These are phyloP conservation scores for Dolomedes plantarius DNA, from an alignment of 2,888 invertebrate species.

Conservation along the genomic window DNA sequence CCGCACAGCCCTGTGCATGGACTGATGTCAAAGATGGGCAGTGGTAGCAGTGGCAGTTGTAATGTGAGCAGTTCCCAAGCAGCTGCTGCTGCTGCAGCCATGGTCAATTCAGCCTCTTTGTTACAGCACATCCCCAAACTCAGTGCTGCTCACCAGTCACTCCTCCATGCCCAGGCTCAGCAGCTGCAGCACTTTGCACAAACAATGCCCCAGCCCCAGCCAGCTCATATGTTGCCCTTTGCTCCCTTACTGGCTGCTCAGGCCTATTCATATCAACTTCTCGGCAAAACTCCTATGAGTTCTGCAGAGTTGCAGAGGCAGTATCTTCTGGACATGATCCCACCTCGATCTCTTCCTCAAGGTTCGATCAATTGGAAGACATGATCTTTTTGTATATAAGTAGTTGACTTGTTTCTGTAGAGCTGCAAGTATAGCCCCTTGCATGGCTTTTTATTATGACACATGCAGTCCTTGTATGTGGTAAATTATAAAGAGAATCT, in stretches of 20 bases:
- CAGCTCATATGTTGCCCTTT: slow-evolving; percentile 87
- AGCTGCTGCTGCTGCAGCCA: slow-evolving; percentile 68
- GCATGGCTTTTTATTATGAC: slow-evolving; percentile 54
- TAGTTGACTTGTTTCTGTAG: slow-evolving; percentile 41
- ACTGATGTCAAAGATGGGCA: slow-evolving; percentile 49
- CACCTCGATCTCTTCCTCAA: slow-evolving; percentile 77
- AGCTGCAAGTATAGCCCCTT: slow-evolving; percentile 39
- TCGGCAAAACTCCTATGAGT: slow-evolving; percentile 75
- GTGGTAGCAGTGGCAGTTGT: slow-evolving; percentile 15
- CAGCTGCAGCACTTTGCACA: slow-evolving; percentile 85
- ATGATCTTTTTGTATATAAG: slow-evolving; percentile 69
- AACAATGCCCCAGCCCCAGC: slow-evolving; percentile 83
- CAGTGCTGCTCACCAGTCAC: slow-evolving; percentile 73
- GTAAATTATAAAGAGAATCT: slow-evolving; percentile 56
- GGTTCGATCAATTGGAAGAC: slow-evolving; percentile 73
- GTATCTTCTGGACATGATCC: slow-evolving; percentile 97
- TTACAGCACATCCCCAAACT: slow-evolving; percentile 73
- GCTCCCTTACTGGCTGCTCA: slow-evolving; percentile 83
- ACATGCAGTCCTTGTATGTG: slow-evolving; percentile 26
- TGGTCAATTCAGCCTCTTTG: slow-evolving; percentile 75
- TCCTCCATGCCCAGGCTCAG: slow-evolving; percentile 74
- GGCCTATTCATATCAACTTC: slow-evolving; percentile 77
- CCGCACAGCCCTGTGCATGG: slow-evolving; percentile 71
- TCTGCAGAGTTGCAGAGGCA: slow-evolving; percentile 85
- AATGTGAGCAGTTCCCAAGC: slow-evolving; percentile 3